These are phyloP conservation scores for Caenorhabditis macrosperma DNA, from an alignment of 2,888 invertebrate genomes.

Conservation along the genomic window DNA sequence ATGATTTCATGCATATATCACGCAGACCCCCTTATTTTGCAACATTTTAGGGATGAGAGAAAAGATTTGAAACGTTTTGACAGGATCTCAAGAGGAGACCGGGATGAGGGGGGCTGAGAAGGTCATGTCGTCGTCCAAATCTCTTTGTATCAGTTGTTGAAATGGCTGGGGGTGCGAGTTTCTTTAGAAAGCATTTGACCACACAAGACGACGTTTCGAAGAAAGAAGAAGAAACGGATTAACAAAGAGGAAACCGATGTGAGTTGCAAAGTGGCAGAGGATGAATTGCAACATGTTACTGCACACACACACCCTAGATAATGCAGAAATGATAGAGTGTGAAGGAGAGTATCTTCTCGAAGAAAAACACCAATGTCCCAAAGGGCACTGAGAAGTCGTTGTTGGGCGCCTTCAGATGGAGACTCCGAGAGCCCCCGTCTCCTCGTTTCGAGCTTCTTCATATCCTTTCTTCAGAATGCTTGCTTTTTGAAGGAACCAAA, in stretches of 20 bases:
- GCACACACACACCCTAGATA: constrained; percentile 48
- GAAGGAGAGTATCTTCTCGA: constrained; percentile 51
- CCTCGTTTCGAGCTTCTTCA: constrained; percentile 52
- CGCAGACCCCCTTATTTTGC: constrained; percentile 51
- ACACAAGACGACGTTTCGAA: constrained; percentile 40
- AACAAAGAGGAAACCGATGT: constrained; percentile 59
- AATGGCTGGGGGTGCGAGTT: constrained; percentile 23
- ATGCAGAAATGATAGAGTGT: constrained; percentile 59
- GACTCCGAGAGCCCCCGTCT: constrained; percentile 28
- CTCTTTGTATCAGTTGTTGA: constrained; percentile 5
- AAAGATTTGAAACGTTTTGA: constrained; percentile 48
- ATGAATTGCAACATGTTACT: constrained; percentile 60
- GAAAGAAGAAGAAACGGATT: constrained; percentile 56
- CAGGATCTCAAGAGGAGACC: background rate
- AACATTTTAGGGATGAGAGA: constrained; percentile 43
- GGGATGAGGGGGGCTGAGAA: constrained; percentile 19
- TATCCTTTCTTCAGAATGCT: constrained; percentile 52
- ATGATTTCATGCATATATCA: constrained; percentile 59
- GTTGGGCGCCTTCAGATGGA: constrained; percentile 21
- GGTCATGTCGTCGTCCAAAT: constrained; percentile 5
- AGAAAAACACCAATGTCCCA: constrained; percentile 57
- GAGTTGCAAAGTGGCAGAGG: constrained; percentile 57
- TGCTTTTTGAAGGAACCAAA: constrained; percentile 32
- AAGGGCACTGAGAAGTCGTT: constrained; percentile 54
- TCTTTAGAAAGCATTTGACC: constrained; percentile 37